Conservation (phyloP, 2,888 invertebrate species). For the Coleophora deauratella region DNA sequence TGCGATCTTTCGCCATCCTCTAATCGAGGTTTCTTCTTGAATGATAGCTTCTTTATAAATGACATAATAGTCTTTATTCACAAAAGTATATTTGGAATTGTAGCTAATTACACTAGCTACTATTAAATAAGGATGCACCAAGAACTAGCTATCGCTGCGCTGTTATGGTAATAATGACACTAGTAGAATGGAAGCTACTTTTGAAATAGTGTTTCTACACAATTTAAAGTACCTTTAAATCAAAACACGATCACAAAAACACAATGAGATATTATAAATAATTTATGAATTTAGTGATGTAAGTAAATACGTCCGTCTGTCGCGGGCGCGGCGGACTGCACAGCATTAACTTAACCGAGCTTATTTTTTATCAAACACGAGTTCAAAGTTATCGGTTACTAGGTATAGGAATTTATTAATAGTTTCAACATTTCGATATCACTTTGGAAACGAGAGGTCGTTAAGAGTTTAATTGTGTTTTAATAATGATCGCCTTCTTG, state of each 20-base stretch:
- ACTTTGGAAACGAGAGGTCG: constrained; percentile 22
- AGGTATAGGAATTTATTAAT: constrained; percentile 18
- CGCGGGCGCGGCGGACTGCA: constrained; percentile 6
- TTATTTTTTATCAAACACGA: constrained; percentile 13
- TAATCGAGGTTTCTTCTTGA: constrained; percentile 22
- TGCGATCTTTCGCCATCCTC: constrained; percentile 16
- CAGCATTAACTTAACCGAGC: neutral
- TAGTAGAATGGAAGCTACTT: too few relatives aligned
- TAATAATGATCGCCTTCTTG: constrained; percentile 21
- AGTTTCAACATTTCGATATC: constrained; percentile 18
- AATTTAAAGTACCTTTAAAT: too few relatives aligned
- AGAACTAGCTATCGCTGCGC: too few relatives aligned
- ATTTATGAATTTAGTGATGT: neutral
- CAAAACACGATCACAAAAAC: too few relatives aligned
- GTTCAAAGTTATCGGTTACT: constrained; percentile 19
- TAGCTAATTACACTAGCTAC: too few relatives aligned
- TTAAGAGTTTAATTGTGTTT: constrained; percentile 37
- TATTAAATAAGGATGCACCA: too few relatives aligned
- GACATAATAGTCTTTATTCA: constrained; percentile 23
- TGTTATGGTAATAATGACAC: too few relatives aligned
- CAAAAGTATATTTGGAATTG: too few relatives aligned
- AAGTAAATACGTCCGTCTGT: neutral
- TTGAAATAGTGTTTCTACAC: too few relatives aligned
- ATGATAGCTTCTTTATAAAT: constrained; percentile 27
- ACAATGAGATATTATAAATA: too few relatives aligned